Conservation (phyloP, 2,797 vertebrate species). For the Smutsia gigantea region DNA sequence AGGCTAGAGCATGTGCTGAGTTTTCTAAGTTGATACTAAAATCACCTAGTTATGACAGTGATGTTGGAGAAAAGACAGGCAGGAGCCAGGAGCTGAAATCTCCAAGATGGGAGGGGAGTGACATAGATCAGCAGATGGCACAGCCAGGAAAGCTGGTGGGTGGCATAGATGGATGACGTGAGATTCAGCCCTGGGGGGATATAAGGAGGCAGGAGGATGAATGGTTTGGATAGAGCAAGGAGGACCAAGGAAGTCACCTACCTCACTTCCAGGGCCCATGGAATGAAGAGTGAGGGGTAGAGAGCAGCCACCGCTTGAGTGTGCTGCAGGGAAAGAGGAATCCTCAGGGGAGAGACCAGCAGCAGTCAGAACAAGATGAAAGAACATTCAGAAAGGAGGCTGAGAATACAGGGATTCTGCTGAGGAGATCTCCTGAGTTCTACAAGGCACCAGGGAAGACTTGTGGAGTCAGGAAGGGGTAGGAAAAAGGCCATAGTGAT, state of each 20-base stretch:
- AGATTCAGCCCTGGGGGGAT: not conserved
- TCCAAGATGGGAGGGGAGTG: not conserved
- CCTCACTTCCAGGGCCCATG: not conserved
- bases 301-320: not conserved
- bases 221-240: not conserved
- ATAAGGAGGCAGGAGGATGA: too few species aligned
- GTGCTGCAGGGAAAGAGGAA: not conserved
- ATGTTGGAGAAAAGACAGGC: not conserved
- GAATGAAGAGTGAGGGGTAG: not conserved
- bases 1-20: not conserved
- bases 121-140: not conserved
- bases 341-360: not conserved
- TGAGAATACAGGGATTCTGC: not conserved
- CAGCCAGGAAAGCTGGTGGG: not conserved
- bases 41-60: not conserved
- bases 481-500: not conserved
- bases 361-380: not conserved
- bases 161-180: not conserved
- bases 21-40: not conserved
- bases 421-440: not conserved
- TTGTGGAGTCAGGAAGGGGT: not conserved
- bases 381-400: not conserved
- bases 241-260: not conserved
- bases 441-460: not conserved
- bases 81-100: not conserved